Conservation (phyloP, 2,113 vertebrate species). For the Fukomys damarensis region DNA sequence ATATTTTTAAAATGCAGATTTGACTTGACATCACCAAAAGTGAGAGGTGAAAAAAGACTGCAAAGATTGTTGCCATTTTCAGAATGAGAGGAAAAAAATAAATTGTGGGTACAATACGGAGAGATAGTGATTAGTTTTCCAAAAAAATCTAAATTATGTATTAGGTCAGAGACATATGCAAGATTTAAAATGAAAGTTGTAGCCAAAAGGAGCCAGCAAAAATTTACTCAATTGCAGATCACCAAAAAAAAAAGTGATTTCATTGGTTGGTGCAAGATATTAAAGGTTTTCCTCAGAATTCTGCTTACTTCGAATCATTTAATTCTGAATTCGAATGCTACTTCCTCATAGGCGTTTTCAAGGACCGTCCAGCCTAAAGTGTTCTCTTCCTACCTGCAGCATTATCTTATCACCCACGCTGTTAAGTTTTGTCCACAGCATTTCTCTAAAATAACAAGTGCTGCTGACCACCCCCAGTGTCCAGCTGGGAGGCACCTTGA, state of each 20-base stretch:
- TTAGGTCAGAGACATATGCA: not conserved
- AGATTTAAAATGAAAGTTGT: not conserved
- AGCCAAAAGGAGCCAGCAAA: not conserved
- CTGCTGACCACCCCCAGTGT: not conserved
- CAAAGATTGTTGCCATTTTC: constrained; percentile 5
- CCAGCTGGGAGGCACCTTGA: not conserved
- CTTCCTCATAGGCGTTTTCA: not conserved
- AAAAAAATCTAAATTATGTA: not conserved
- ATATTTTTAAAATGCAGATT: not conserved
- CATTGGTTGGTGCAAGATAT: not conserved
- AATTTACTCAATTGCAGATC: not conserved
- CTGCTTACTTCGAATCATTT: not conserved
- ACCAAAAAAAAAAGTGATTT: not conserved
- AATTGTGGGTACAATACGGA: not conserved
- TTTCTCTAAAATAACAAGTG: not conserved
- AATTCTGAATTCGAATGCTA: not conserved
- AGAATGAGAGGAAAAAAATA: not conserved
- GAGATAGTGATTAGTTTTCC: not conserved
- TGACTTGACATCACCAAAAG: not conserved
- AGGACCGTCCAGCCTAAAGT: not conserved
- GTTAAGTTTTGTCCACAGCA: not conserved
- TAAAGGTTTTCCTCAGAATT: not conserved
- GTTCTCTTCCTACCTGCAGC: not conserved
- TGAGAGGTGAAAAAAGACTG: not conserved
- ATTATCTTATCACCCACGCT: not conserved